Conservation (phyloP, 2,113 vertebrate species). For the Gavialis gangeticus region DNA sequence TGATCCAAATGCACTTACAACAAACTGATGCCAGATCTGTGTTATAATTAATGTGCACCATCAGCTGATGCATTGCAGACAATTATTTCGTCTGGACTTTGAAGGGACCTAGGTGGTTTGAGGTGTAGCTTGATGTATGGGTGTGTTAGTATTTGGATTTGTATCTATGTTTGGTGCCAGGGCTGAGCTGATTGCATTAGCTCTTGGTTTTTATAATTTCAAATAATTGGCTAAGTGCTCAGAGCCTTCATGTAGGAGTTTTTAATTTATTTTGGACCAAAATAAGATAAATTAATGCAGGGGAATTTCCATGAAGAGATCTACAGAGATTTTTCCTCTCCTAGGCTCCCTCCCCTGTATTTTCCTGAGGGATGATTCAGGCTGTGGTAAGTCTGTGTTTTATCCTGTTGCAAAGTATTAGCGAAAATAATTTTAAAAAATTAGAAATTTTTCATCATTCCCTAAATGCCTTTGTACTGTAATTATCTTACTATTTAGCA, state of each 20-base stretch:
- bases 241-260: neutral
- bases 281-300: neutral
- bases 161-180: neutral
- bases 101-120: neutral
- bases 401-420: neutral
- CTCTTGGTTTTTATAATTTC: neutral
- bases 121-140: neutral
- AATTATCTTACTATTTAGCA: neutral
- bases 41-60: neutral
- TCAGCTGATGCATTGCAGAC: neutral
- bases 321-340: neutral
- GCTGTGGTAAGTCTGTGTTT: neutral
- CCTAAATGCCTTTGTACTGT: neutral
- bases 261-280: neutral
- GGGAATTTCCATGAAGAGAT: neutral
- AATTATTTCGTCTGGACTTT: neutral
- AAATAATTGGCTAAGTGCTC: neutral
- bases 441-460: neutral
- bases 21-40: neutral
- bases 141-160: neutral
- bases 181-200: neutral
- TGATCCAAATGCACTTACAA: neutral
- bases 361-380: neutral
- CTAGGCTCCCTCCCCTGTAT: neutral
- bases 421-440: neutral